These are phyloP conservation scores for Phrynosoma blainvillii DNA, from an alignment of 2,113 vertebrate genomes.

Conservation along the genomic window DNA sequence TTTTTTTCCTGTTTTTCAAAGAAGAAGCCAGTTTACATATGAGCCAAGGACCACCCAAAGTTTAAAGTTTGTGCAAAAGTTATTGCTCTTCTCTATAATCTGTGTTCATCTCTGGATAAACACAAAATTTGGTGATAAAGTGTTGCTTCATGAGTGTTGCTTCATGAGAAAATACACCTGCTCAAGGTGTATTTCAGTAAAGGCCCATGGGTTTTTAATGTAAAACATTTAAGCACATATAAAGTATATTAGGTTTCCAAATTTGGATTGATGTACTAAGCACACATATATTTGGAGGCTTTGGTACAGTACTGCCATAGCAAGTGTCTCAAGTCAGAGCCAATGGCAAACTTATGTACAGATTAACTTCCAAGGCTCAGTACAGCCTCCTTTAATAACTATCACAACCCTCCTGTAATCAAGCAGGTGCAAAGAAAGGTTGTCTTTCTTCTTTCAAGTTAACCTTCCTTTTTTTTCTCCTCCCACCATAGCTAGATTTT, in stretches of 20 bases:
- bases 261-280: not conserved
- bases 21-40: not conserved
- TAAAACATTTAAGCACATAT: not conserved
- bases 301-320: slow-evolving; percentile 12
- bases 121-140: not conserved
- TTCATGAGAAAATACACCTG: not conserved
- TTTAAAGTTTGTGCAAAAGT: not conserved
- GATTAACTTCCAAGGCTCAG: slow-evolving; percentile 15
- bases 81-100: not conserved
- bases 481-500: slow-evolving; percentile 46
- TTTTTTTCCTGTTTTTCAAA: not conserved
- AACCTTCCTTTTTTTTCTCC: slow-evolving; percentile 49
- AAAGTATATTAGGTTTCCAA: not conserved
- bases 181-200: not conserved
- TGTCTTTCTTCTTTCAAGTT: slow-evolving; percentile 55
- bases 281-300: slow-evolving; percentile 4
- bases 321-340: not conserved
- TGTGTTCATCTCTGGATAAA: not conserved
- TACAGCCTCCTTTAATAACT: slow-evolving; percentile 41
- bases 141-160: not conserved
- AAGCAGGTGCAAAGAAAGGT: slow-evolving; percentile 51
- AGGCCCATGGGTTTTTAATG: not conserved
- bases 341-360: slow-evolving; percentile 1
- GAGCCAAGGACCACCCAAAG: not conserved
- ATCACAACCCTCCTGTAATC: slow-evolving; percentile 38